Conservation (phyloP, 1,140 invertebrate genomes). For the Hermatobates lingyangjiaoensis region DNA sequence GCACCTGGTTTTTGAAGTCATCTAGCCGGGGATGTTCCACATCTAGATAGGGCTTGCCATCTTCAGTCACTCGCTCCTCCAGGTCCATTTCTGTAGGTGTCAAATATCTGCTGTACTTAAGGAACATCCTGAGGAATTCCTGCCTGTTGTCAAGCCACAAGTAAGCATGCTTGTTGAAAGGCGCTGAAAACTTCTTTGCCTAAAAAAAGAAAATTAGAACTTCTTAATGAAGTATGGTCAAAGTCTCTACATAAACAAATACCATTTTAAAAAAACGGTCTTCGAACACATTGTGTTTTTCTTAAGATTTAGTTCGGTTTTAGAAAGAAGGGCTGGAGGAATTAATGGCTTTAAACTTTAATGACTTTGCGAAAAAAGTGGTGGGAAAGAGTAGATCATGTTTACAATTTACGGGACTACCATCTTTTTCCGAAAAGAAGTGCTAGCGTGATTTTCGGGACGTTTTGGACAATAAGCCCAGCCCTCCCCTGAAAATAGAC, state of each 20-base stretch:
- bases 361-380: no score
- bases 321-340: no score
- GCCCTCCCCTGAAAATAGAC: no score
- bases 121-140: constrained; percentile 40
- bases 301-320: no score
- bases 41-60: constrained; percentile 24
- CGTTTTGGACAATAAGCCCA: no score
- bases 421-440: no score
- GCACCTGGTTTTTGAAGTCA: constrained; percentile 38
- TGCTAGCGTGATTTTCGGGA: no score
- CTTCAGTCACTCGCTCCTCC: constrained; percentile 30
- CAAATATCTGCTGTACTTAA: constrained; percentile 39
- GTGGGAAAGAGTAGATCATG: no score
- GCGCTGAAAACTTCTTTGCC: constrained; percentile 14
- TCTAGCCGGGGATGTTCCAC: constrained; percentile 31
- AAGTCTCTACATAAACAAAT: background rate
- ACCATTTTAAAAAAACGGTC: background rate
- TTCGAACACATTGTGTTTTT: no score
- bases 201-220: constrained; percentile 6
- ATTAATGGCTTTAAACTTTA: no score
- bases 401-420: no score
- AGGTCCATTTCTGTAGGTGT: constrained; percentile 32
- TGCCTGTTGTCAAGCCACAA: constrained; percentile 43
- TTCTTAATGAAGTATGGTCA: background rate
- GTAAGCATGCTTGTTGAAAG: constrained; percentile 28